phyloP scores from a whole-genome alignment of 2,113 vertebrate genomes.

The Dunckerocampus dactyliophorus region DNA sequence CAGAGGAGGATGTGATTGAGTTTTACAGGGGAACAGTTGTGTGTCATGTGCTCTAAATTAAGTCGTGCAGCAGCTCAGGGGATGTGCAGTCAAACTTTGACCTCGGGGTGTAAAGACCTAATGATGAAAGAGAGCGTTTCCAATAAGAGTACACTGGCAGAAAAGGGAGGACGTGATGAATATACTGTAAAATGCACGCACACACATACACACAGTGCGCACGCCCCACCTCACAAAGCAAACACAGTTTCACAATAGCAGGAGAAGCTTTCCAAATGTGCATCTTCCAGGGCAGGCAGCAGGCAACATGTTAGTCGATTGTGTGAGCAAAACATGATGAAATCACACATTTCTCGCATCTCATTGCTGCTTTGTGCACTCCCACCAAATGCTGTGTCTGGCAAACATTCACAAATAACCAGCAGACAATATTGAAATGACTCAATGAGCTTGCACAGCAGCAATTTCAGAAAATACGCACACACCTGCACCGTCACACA shows the following conservation, averaged over 20 bases:
- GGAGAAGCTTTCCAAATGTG: slow-evolving; percentile 26
- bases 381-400: slow-evolving; percentile 30
- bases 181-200: not conserved
- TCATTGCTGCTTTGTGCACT: slow-evolving; percentile 31
- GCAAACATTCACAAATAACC: slow-evolving; percentile 43
- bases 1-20: slow-evolving; percentile 40
- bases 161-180: not conserved
- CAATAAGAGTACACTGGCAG: not conserved
- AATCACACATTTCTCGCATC: slow-evolving; percentile 46
- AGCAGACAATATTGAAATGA: slow-evolving; percentile 42
- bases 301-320: slow-evolving; percentile 17
- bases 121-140: slow-evolving; percentile 10
- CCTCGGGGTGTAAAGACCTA: slow-evolving; percentile 31
- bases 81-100: slow-evolving; percentile 43
- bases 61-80: slow-evolving; percentile 25
- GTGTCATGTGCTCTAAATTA: slow-evolving; percentile 46
- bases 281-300: slow-evolving; percentile 25
- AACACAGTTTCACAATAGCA: slow-evolving; percentile 24
- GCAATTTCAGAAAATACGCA: slow-evolving; percentile 11
- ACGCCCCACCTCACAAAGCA: slow-evolving; percentile 2
- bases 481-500: slow-evolving; percentile 3
- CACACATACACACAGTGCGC: too few relatives aligned
- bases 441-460: slow-evolving; percentile 19
- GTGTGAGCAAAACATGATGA: slow-evolving; percentile 42
- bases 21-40: slow-evolving; percentile 28